phyloP scores from a whole-genome alignment of 2,888 invertebrate genomes.

The Bimastos eiseni region DNA sequence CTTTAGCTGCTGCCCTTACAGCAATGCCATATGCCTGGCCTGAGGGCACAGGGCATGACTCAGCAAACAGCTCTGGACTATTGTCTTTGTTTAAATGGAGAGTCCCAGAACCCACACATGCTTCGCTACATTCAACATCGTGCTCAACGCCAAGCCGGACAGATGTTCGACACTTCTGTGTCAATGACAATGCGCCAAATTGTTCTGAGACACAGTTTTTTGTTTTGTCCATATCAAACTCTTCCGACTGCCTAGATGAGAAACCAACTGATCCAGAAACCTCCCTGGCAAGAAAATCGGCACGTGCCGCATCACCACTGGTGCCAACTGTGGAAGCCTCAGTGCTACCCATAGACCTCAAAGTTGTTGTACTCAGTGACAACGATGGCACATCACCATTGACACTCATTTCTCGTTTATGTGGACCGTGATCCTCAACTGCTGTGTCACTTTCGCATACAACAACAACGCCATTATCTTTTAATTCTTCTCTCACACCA shows the following conservation, averaged over 20 bases:
- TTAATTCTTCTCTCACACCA: neutral
- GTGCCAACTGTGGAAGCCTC: neutral
- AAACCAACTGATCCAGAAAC: neutral
- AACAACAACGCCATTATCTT: neutral
- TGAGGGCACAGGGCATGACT: neutral
- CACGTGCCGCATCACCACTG: neutral
- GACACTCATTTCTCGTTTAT: neutral
- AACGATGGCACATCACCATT: conserved; percentile 18
- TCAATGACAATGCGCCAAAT: neutral
- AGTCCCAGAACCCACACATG: neutral
- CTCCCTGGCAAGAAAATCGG: neutral
- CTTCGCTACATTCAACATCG: neutral
- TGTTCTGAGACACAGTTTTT: neutral
- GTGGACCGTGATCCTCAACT: neutral
- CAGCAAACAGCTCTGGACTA: neutral
- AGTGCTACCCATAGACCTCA: neutral
- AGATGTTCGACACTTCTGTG: neutral
- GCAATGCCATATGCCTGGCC: neutral
- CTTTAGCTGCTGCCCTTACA: neutral
- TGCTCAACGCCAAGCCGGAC: neutral
- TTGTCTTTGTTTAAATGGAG: neutral
- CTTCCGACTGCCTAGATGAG: neutral
- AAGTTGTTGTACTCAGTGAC: neutral
- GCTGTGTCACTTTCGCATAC: neutral
- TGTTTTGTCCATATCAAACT: neutral